These are phyloP conservation scores for Dyspetes luteomarginatus DNA, from an alignment of 2,888 invertebrate genomes.

Conservation along the genomic window DNA sequence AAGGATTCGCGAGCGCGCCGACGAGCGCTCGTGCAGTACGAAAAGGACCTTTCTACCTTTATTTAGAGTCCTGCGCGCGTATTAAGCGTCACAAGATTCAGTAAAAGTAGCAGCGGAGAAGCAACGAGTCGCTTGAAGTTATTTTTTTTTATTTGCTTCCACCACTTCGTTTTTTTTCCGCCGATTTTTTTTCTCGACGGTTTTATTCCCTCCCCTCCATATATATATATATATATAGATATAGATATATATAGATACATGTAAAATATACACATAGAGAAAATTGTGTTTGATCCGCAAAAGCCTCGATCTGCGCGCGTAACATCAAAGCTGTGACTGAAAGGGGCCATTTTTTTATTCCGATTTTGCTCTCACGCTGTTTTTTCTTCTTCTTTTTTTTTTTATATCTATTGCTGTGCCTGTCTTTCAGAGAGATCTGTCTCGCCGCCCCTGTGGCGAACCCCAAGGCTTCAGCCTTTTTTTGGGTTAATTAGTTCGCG, in stretches of 20 bases:
- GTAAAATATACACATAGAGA: background rate
- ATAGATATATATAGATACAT: slow-evolving; percentile 12
- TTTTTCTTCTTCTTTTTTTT: background rate
- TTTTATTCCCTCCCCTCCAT: slow-evolving; percentile 44
- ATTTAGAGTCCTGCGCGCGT: slow-evolving; percentile 50
- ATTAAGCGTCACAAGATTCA: slow-evolving; percentile 39
- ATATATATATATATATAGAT: slow-evolving; percentile 8
- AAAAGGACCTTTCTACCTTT: slow-evolving; percentile 57
- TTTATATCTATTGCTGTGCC: slow-evolving; percentile 17
- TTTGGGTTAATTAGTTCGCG: slow-evolving; percentile 78
- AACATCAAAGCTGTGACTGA: slow-evolving; percentile 61
- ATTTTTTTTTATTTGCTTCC: slow-evolving; percentile 8
- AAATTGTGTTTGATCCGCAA: slow-evolving; percentile 63
- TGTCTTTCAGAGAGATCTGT: slow-evolving; percentile 32
- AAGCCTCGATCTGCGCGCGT: slow-evolving; percentile 44
- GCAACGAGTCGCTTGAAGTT: slow-evolving; percentile 34
- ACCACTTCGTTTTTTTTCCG: slow-evolving; percentile 33
- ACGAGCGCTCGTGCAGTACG: slow-evolving; percentile 9
- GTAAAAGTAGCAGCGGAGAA: no score
- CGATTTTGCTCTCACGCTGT: slow-evolving; percentile 26
- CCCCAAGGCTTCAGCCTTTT: slow-evolving; percentile 65
- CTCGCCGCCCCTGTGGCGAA: slow-evolving; percentile 55
- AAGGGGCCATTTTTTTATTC: slow-evolving; percentile 51
- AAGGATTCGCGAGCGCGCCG: slow-evolving; percentile 52
- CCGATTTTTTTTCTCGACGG: background rate